phyloP scores from a whole-genome alignment of 2,888 invertebrate genomes.

The Lagria hirta region DNA sequence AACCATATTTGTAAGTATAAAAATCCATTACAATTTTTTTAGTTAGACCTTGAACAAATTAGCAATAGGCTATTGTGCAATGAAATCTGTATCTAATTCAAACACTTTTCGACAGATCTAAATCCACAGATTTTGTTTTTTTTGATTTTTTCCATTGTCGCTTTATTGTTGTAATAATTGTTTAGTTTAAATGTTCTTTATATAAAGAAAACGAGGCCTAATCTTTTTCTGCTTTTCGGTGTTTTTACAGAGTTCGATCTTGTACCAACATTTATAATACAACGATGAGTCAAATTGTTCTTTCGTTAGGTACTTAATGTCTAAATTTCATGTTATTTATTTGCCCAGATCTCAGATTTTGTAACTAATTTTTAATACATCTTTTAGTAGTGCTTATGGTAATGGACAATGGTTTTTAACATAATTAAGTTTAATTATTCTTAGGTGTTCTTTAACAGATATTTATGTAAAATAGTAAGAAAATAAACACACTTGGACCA shows the following conservation, averaged over 20 bases:
- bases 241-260: slow-evolving; percentile 20
- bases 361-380: slow-evolving; percentile 40
- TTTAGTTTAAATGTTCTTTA: slow-evolving; percentile 31
- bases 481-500: slow-evolving; percentile 40
- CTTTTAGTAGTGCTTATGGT: slow-evolving; percentile 51
- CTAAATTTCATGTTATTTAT: slow-evolving; percentile 37
- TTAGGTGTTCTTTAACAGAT: slow-evolving; percentile 50
- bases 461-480: slow-evolving; percentile 50
- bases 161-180: slow-evolving; percentile 32
- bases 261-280: slow-evolving; percentile 16
- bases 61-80: slow-evolving; percentile 26
- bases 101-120: neutral
- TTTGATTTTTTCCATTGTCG: slow-evolving; percentile 18
- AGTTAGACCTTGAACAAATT: slow-evolving; percentile 18
- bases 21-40: slow-evolving; percentile 10
- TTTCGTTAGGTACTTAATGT: slow-evolving; percentile 46
- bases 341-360: slow-evolving; percentile 48
- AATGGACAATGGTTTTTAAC: slow-evolving; percentile 52
- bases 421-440: slow-evolving; percentile 42
- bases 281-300: slow-evolving; percentile 19
- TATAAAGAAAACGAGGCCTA: slow-evolving; percentile 28
- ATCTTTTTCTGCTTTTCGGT: slow-evolving; percentile 35
- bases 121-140: slow-evolving; percentile 23
- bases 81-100: slow-evolving; percentile 21
- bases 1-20: slow-evolving; percentile 16